Evolutionary conservation across 2,888 invertebrate genomes (phyloP).

Genomic region (Trissolcus brochymenae): DNA sequence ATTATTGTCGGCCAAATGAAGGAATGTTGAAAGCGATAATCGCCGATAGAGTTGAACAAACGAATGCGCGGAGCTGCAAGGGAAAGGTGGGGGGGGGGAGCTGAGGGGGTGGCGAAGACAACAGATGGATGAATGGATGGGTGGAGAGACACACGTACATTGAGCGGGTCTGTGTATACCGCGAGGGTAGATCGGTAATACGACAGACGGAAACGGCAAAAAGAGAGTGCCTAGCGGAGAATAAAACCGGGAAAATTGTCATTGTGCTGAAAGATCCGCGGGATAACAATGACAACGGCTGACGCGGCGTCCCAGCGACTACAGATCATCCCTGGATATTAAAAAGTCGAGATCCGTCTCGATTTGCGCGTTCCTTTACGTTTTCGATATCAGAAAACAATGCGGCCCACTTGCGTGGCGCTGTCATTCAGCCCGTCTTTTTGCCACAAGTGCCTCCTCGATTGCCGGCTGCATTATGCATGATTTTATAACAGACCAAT

Average conservation of each 20-base stretch:
- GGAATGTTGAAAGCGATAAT: conserved; percentile 65
- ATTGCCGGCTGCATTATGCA: neutral
- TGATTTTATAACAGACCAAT: neutral
- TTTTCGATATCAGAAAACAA: conserved; percentile 66
- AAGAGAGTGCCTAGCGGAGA: conserved; percentile 71
- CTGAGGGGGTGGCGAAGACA: conserved; percentile 44
- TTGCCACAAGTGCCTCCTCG: neutral
- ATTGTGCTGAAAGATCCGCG: conserved; percentile 75
- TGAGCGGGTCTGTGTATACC: conserved; percentile 54
- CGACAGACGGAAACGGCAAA: conserved; percentile 63
- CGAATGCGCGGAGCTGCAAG: conserved; percentile 31
- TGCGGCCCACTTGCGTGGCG: conserved; percentile 65
- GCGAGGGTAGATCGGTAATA: conserved; percentile 59
- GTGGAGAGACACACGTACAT: conserved; percentile 47
- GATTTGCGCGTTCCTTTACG: conserved; percentile 46
- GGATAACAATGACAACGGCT: conserved; percentile 76
- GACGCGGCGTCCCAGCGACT: conserved; percentile 74
- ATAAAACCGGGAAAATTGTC: conserved; percentile 76
- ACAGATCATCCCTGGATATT: conserved; percentile 77
- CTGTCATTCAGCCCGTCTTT: conserved; percentile 3
- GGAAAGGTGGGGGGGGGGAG: conserved; percentile 12
- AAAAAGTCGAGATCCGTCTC: conserved; percentile 72
- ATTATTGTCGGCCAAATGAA: conserved; percentile 66
- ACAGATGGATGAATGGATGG: conserved; percentile 50
- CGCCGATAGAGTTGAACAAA: conserved; percentile 57